phyloP scores from a whole-genome alignment of 2,797 vertebrate genomes.

The Lepus oiostolus region DNA sequence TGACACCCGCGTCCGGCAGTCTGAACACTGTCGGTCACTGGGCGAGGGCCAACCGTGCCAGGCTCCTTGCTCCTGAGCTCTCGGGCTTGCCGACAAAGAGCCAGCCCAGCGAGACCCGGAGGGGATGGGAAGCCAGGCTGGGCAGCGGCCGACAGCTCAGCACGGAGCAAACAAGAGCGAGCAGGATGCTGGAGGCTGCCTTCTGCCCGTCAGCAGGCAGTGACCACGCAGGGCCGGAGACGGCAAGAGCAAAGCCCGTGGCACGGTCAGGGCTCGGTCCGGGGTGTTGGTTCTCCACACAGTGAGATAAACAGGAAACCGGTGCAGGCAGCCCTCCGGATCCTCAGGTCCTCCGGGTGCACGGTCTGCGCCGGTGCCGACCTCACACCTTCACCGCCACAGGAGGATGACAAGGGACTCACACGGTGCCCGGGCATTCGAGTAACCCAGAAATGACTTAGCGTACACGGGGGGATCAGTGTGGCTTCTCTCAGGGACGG shows the following conservation, averaged over 20 bases:
- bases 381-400: no score
- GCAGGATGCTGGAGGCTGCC: not conserved
- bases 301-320: not conserved
- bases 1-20: no score
- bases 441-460: no score
- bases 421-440: no score
- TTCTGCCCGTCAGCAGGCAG: not conserved
- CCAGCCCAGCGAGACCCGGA: not conserved
- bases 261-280: accelerated
- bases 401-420: no score
- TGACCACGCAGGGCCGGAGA: accelerated
- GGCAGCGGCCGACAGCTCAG: not conserved
- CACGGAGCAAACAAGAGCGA: not conserved
- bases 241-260: accelerated
- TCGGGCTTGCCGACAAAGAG: accelerated
- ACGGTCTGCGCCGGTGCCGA: no score
- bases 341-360: not conserved
- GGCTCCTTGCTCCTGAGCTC: no score
- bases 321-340: not conserved
- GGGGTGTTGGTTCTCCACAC: accelerated
- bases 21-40: no score
- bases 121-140: not conserved
- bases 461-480: no score
- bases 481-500: no score
- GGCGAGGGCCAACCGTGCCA: no score